These are phyloP conservation scores for Desmophyllum pertusum DNA, from an alignment of 92 coral and sea anemone species.

Conservation along the genomic window DNA sequence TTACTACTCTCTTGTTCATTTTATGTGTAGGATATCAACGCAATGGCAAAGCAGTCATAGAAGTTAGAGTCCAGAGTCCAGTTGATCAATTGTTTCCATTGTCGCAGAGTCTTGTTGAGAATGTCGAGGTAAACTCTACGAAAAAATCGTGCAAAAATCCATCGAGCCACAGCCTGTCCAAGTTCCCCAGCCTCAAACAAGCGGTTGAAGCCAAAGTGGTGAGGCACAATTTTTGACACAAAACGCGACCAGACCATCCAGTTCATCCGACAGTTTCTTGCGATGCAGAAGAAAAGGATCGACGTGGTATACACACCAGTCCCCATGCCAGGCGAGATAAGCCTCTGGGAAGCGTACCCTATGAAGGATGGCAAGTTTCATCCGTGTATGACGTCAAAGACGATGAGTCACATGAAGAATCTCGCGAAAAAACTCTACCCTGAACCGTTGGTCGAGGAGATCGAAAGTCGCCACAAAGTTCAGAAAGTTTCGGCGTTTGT, in stretches of 20 bases:
- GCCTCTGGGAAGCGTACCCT: not conserved
- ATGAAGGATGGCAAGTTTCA: not conserved
- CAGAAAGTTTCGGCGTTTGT: not conserved
- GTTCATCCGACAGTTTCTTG: slow-evolving; percentile 69
- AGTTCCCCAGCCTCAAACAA: slow-evolving; percentile 61
- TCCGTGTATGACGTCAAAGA: slow-evolving; percentile 23
- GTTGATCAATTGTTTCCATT: slow-evolving; percentile 61
- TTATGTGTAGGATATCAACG: not conserved
- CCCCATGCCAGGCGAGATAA: slow-evolving; percentile 57
- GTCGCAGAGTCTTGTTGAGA: slow-evolving; percentile 50
- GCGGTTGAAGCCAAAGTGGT: slow-evolving; percentile 65
- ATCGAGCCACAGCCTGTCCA: slow-evolving; percentile 36
- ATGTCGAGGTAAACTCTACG: slow-evolving; percentile 64
- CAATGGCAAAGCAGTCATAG: not conserved
- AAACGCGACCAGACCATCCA: slow-evolving; percentile 62
- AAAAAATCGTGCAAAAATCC: slow-evolving; percentile 51
- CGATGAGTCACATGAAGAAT: slow-evolving; percentile 37
- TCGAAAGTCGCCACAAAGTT: not conserved
- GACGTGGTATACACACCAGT: slow-evolving; percentile 54
- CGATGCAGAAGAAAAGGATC: slow-evolving; percentile 77
- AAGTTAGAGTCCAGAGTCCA: slow-evolving; percentile 44
- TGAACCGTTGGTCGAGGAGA: not conserved
- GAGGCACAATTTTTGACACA: slow-evolving; percentile 54
- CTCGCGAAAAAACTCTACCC: slow-evolving; percentile 50
- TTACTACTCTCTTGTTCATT: not conserved